Conservation (phyloP, 2,888 invertebrate species). For the Onchidella celtica region DNA sequence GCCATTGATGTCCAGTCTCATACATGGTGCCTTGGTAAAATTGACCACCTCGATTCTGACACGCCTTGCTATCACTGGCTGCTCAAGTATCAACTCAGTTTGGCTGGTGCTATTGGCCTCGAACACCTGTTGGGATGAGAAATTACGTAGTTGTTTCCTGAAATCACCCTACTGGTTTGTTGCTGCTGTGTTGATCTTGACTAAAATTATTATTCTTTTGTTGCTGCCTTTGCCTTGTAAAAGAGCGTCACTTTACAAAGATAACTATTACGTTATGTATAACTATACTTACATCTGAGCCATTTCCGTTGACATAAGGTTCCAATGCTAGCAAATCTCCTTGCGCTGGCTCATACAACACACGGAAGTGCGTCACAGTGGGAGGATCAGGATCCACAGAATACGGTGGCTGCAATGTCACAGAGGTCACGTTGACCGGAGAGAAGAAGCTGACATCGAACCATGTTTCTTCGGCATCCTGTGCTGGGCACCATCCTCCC, state of each 20-base stretch:
- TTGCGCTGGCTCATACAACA: conserved; percentile 53
- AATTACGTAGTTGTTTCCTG: too few species aligned
- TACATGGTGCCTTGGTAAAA: conserved; percentile 56
- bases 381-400: background rate
- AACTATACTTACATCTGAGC: too few species aligned
- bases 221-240: too few species aligned
- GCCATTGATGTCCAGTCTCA: conserved; percentile 57
- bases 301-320: conserved; percentile 5
- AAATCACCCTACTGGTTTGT: too few species aligned
- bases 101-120: conserved; percentile 9
- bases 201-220: too few species aligned
- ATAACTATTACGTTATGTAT: too few species aligned
- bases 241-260: too few species aligned
- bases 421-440: conserved; percentile 51
- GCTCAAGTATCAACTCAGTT: conserved; percentile 20
- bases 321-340: conserved; percentile 49
- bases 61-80: conserved; percentile 47
- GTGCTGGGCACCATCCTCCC: conserved; percentile 58
- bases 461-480: conserved; percentile 48
- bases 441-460: conserved; percentile 54
- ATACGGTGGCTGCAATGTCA: conserved; percentile 54
- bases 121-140: conserved; percentile 1
- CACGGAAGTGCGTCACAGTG: conserved; percentile 50
- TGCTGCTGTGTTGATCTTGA: too few species aligned
- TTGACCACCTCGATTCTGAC: conserved; percentile 55